These are phyloP conservation scores for Ctenicera cuprea DNA, from an alignment of 2,888 invertebrate species.

Conservation along the genomic window DNA sequence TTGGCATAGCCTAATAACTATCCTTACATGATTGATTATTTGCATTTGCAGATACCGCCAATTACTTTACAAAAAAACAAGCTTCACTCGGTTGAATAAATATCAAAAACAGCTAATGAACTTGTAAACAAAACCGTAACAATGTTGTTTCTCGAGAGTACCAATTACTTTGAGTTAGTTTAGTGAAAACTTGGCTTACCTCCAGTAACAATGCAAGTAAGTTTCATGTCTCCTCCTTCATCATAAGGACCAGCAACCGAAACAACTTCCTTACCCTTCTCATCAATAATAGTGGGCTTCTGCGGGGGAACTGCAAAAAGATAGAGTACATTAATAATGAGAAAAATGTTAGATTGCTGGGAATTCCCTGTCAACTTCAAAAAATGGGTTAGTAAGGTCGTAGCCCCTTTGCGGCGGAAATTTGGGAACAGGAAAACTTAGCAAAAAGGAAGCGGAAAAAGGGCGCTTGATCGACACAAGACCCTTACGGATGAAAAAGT, in stretches of 20 bases:
- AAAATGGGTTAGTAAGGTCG: conserved; percentile 54
- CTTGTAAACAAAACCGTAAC: conserved; percentile 2
- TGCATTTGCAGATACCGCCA: not conserved
- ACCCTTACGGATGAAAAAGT: conserved; percentile 34
- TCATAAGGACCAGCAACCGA: conserved; percentile 83
- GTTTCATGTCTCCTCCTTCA: conserved; percentile 82
- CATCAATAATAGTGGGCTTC: conserved; percentile 84
- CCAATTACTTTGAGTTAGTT: not conserved
- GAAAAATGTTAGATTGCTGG: conserved; percentile 52
- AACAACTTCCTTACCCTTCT: conserved; percentile 78
- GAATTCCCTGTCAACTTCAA: conserved; percentile 52
- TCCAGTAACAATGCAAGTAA: conserved; percentile 85
- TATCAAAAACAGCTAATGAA: not conserved
- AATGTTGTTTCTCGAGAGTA: not conserved
- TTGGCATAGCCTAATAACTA: not conserved
- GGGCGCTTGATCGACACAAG: conserved; percentile 33
- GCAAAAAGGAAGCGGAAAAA: conserved; percentile 43
- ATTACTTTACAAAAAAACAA: not conserved
- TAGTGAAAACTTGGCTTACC: conserved; percentile 74
- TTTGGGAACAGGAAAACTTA: conserved; percentile 46
- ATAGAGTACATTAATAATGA: conserved; percentile 54
- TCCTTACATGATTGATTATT: not conserved
- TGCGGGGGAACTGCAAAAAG: conserved; percentile 81
- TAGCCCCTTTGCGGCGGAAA: conserved; percentile 48
- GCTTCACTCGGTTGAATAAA: not conserved